Percentiles rank a stretch among this genome's conserved stretches.
phyloP scores from a whole-genome alignment of 1,140 invertebrate species.

The Coenobita brevimanus region DNA sequence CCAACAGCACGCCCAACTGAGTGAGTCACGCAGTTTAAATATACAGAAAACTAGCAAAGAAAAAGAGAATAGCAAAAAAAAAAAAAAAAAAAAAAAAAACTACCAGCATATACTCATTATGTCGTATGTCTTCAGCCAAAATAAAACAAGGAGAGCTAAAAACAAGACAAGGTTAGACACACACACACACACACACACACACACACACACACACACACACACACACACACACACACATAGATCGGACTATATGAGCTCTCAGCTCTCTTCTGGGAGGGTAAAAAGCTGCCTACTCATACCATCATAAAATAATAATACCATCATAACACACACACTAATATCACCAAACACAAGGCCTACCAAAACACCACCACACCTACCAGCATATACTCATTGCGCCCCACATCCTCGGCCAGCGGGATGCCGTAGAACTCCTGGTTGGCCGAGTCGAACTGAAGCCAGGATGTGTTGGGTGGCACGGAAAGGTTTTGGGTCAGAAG shows the following conservation, averaged over 20 bases:
- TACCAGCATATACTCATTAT: too few species aligned
- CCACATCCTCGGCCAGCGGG: constrained; percentile 81
- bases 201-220: background rate
- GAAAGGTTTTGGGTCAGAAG: constrained; percentile 82
- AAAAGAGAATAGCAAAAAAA: background rate
- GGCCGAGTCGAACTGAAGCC: constrained; percentile 91
- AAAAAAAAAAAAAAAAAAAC: too few species aligned
- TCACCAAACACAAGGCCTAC: background rate
- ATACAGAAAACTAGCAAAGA: background rate
- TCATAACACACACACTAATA: too few species aligned
- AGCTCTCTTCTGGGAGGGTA: too few species aligned
- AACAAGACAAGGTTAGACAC: background rate
- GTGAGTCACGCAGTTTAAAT: background rate
- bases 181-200: background rate
- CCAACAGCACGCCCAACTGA: too few species aligned
- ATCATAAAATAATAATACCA: too few species aligned
- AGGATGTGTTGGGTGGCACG: constrained; percentile 81
- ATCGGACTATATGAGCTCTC: background rate
- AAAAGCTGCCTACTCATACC: too few species aligned
- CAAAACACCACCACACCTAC: constrained; percentile 73
- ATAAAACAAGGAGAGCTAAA: too few species aligned
- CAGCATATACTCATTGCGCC: constrained; percentile 84
- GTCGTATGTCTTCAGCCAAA: too few species aligned
- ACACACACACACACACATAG: background rate
- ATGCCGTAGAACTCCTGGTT: constrained; percentile 93